Evolutionary conservation across 1,140 invertebrate species (phyloP).

Genomic region (Drosophila erecta): DNA sequence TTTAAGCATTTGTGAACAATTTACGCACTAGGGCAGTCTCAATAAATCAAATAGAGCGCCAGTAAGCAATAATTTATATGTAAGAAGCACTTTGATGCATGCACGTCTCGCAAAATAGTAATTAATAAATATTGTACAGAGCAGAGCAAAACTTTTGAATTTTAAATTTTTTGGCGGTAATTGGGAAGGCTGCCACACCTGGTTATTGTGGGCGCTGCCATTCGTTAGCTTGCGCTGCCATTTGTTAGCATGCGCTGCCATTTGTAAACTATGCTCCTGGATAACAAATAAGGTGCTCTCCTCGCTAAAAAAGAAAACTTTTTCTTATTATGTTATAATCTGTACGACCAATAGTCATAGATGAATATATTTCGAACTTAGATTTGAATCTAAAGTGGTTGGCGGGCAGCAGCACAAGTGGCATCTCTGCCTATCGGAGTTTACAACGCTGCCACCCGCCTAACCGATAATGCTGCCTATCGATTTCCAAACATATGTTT

Average conservation of each 20-base stretch:
- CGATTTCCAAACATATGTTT: background rate
- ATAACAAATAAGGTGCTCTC: too few species aligned
- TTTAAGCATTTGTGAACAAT: conserved; percentile 41
- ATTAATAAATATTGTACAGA: conserved; percentile 80
- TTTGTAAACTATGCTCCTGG: too few species aligned
- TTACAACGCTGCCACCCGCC: background rate
- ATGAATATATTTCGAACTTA: background rate
- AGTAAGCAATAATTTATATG: conserved; percentile 45
- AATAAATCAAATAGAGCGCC: conserved; percentile 1
- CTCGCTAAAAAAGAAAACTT: background rate
- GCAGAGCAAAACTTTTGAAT: conserved; percentile 9
- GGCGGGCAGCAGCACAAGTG: background rate
- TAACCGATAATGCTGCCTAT: background rate
- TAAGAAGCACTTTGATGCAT: conserved; percentile 40
- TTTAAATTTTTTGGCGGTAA: background rate
- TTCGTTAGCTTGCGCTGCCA: background rate
- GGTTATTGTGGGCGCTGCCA: background rate
- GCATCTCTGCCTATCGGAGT: background rate
- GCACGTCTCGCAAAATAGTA: conserved; percentile 41
- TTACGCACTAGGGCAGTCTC: conserved; percentile 42
- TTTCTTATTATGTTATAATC: background rate
- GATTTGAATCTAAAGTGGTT: background rate
- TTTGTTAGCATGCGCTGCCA: too few species aligned
- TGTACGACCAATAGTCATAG: background rate
- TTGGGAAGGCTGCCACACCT: background rate